Conservation (phyloP, 1,140 invertebrate species). For the Triops longicaudatus region DNA sequence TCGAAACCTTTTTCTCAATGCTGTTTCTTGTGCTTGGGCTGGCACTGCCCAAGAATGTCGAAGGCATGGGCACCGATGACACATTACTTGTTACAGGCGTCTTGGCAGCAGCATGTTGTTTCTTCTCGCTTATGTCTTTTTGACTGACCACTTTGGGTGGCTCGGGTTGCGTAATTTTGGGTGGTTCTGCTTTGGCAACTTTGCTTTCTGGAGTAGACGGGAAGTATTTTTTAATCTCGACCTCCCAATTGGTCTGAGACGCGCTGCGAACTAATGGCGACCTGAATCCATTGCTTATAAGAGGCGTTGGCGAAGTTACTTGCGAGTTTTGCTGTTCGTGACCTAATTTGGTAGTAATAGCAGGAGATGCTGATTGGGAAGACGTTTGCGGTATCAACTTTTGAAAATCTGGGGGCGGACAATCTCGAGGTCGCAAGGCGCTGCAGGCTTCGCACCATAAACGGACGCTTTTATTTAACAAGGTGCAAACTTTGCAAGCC, state of each 20-base stretch:
- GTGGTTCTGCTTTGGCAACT: constrained; percentile 8
- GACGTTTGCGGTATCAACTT: neutral
- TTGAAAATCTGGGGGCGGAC: constrained; percentile 10
- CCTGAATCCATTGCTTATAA: constrained; percentile 25
- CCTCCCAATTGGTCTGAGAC: constrained; percentile 24
- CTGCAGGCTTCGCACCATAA: constrained; percentile 27
- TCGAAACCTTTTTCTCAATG: constrained; percentile 26
- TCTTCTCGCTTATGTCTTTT: constrained; percentile 18
- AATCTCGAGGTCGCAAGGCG: constrained; percentile 21
- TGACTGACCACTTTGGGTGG: constrained; percentile 24
- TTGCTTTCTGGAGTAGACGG: constrained; percentile 17
- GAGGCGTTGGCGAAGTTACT: constrained; percentile 1
- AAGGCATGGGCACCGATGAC: constrained; percentile 23
- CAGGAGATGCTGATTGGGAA: constrained; percentile 17
- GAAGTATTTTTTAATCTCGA: constrained; percentile 28
- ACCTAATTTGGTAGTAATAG: constrained; percentile 2
- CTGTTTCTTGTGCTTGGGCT: constrained; percentile 23
- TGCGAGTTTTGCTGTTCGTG: constrained; percentile 14
- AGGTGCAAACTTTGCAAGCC: constrained; percentile 24
- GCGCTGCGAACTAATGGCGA: constrained; percentile 18
- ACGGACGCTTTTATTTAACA: constrained; percentile 24
- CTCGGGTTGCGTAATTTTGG: no score
- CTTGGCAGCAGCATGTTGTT: neutral
- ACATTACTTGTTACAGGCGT: neutral
- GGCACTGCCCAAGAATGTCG: constrained; percentile 31